Percentiles rank a stretch among this genome's conserved stretches.
These are phyloP conservation scores for Saccopteryx bilineata DNA, from an alignment of 2,113 vertebrate genomes.

Conservation along the genomic window DNA sequence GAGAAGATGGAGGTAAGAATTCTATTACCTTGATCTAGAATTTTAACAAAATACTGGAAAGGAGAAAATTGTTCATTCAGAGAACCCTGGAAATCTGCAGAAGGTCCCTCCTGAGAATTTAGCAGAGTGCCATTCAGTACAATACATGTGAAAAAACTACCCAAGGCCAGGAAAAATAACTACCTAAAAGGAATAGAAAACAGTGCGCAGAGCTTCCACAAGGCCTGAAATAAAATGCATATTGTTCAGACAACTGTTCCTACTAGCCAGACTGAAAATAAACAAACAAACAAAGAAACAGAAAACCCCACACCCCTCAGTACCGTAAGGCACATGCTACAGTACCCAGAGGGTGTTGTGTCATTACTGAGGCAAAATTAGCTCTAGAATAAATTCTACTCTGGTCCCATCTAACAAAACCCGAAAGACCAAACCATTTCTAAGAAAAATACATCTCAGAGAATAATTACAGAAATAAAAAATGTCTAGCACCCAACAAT, in stretches of 20 bases:
- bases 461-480: constrained; percentile 35
- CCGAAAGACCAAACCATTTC: background rate
- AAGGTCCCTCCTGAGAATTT: background rate
- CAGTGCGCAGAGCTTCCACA: background rate
- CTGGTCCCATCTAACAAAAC: background rate
- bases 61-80: background rate
- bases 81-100: background rate
- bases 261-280: background rate
- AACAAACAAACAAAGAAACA: background rate
- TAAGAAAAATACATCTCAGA: background rate
- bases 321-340: background rate
- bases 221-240: background rate
- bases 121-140: background rate
- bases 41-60: background rate
- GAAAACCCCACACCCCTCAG: no score
- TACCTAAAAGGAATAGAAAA: background rate
- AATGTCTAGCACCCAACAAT: background rate
- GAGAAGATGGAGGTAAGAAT: background rate
- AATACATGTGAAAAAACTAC: background rate
- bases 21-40: background rate
- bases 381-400: background rate
- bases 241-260: background rate
- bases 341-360: background rate
- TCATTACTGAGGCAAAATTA: background rate
- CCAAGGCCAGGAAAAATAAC: background rate